Evolutionary conservation across 2,888 invertebrate species (phyloP).

Genomic region (Drosophila nigricruria): DNA sequence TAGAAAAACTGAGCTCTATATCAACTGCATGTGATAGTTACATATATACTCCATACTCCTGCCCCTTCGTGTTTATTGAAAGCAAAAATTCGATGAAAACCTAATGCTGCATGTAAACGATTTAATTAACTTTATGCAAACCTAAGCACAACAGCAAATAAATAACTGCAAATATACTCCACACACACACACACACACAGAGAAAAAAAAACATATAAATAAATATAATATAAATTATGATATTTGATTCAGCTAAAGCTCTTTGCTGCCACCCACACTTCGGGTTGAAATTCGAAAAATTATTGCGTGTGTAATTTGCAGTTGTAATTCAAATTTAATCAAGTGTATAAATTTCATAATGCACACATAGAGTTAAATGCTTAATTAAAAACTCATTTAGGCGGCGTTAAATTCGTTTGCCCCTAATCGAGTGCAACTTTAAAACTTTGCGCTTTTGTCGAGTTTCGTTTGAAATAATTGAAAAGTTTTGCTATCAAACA

Average conservation of each 20-base stretch:
- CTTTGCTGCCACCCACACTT: conserved; percentile 14
- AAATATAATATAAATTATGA: conserved; percentile 38
- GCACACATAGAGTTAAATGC: conserved; percentile 34
- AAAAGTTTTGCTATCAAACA: neutral
- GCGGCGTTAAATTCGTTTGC: conserved; percentile 50
- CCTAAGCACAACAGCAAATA: conserved; percentile 36
- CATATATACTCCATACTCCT: neutral
- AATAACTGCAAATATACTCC: conserved; percentile 42
- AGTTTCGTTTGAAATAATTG: neutral
- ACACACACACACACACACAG: neutral
- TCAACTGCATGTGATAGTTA: neutral
- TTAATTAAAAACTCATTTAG: conserved; percentile 64
- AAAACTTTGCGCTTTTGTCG: neutral
- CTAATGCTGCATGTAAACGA: conserved; percentile 71
- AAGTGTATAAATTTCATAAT: conserved; percentile 2
- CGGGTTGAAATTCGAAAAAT: neutral
- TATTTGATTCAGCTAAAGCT: conserved; percentile 43
- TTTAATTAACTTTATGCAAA: conserved; percentile 65
- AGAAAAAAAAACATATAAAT: conserved; percentile 24
- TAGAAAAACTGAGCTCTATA: neutral
- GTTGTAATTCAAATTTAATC: conserved; percentile 33
- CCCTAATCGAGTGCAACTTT: conserved; percentile 14
- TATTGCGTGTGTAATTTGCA: conserved; percentile 17
- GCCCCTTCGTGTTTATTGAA: conserved; percentile 26
- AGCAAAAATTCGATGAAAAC: conserved; percentile 62